Conservation (phyloP, 2,797 vertebrate species). For the Australoheros facetus region DNA sequence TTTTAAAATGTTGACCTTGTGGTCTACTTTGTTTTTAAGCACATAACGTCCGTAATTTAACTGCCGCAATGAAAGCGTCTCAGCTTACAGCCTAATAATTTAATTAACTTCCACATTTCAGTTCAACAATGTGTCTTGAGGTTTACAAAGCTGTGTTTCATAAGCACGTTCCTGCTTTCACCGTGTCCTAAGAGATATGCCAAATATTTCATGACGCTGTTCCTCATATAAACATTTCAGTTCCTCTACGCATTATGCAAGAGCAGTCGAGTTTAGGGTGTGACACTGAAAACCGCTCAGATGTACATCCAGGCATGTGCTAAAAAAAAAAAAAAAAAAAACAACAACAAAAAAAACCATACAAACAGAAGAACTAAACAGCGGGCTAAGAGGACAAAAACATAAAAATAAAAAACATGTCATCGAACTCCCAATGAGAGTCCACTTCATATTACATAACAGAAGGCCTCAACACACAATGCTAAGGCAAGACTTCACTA, state of each 20-base stretch:
- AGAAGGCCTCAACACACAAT: conserved; percentile 29
- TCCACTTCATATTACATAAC: conserved; percentile 47
- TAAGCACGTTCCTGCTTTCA: conserved; percentile 9
- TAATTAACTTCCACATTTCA: background rate
- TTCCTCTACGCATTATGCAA: conserved; percentile 61
- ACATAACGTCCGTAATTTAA: background rate
- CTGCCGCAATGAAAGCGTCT: background rate
- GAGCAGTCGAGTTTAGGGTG: conserved; percentile 47
- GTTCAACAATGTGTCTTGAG: background rate
- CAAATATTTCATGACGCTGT: conserved; percentile 34
- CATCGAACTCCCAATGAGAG: conserved; percentile 27
- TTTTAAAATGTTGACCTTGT: background rate
- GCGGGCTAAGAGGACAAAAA: background rate
- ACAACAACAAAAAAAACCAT: background rate
- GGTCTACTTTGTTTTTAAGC: conserved; percentile 1
- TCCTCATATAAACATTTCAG: conserved; percentile 45
- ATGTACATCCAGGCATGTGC: conserved; percentile 3
- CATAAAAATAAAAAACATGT: background rate
- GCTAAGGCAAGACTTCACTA: conserved; percentile 22
- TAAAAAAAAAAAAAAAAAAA: background rate
- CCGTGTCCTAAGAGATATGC: background rate
- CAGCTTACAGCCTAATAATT: conserved; percentile 1
- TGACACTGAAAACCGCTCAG: conserved; percentile 23
- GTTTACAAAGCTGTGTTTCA: conserved; percentile 13
- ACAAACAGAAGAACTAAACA: background rate